Conservation (phyloP, 1,140 invertebrate genomes). For the Atta cephalotes region DNA sequence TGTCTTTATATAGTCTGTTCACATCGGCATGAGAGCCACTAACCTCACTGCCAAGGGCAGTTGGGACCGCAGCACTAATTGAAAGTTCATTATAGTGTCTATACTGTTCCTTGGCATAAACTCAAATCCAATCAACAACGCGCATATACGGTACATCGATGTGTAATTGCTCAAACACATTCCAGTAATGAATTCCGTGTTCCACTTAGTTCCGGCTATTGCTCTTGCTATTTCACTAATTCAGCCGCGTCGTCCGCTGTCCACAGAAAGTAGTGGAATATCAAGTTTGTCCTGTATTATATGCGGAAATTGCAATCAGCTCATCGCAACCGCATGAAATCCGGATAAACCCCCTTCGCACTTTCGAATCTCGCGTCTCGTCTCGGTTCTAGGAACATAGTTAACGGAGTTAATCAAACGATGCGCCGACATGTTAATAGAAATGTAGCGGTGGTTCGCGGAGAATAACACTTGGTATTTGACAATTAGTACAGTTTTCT, state of each 20-base stretch:
- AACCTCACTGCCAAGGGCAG: slow-evolving; percentile 66
- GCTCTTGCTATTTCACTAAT: slow-evolving; percentile 55
- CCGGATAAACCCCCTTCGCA: slow-evolving; percentile 20
- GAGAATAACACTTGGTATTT: background rate
- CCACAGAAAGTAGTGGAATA: slow-evolving; percentile 47
- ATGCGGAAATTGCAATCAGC: slow-evolving; percentile 31
- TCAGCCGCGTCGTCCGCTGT: slow-evolving; percentile 36
- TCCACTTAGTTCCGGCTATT: slow-evolving; percentile 64
- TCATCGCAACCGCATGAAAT: slow-evolving; percentile 30
- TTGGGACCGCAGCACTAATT: slow-evolving; percentile 59
- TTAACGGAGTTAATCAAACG: slow-evolving; percentile 34
- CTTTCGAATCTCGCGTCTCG: slow-evolving; percentile 16
- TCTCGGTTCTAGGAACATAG: background rate
- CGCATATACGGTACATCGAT: slow-evolving; percentile 55
- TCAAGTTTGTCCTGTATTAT: slow-evolving; percentile 19
- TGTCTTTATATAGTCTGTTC: background rate
- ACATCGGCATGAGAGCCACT: slow-evolving; percentile 62
- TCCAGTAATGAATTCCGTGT: slow-evolving; percentile 61
- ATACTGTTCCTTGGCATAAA: slow-evolving; percentile 45
- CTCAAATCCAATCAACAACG: slow-evolving; percentile 56
- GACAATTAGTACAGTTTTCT: background rate
- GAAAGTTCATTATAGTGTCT: slow-evolving; percentile 62
- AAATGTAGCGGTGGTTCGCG: background rate
- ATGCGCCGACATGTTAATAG: slow-evolving; percentile 22
- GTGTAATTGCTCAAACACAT: slow-evolving; percentile 59